Evolutionary conservation across 2,888 invertebrate species (phyloP).

Genomic region (Drosophila niveifrons): DNA sequence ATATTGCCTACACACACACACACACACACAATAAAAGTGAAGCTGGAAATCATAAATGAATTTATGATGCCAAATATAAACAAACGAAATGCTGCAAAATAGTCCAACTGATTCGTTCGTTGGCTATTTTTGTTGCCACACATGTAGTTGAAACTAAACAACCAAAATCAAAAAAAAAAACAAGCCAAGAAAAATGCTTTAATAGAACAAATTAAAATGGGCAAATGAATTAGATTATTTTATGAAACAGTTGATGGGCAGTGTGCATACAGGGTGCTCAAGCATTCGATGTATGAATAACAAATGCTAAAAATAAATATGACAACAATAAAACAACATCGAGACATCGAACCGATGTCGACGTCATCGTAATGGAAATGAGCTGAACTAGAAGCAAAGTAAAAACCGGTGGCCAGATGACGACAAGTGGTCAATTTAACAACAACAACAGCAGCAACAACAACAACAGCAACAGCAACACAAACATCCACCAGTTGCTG

Average conservation of each 20-base stretch:
- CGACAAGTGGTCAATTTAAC: conserved; percentile 52
- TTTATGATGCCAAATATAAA: conserved; percentile 40
- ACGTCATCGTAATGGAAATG: conserved; percentile 55
- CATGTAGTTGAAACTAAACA: conserved; percentile 43
- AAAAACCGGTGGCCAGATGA: conserved; percentile 58
- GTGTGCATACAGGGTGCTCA: conserved; percentile 33
- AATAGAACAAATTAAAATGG: conserved; percentile 46
- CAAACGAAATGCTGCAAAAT: conserved; percentile 33
- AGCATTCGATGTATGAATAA: conserved; percentile 27
- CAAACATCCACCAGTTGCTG: conserved; percentile 14
- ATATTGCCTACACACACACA: too few relatives aligned
- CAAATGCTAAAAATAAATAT: conserved; percentile 65
- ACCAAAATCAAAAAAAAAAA: too few relatives aligned
- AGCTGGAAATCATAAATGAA: conserved; percentile 5
- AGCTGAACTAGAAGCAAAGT: conserved; percentile 21
- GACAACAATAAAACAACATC: conserved; percentile 57
- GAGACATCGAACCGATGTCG: conserved; percentile 1
- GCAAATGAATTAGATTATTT: conserved; percentile 46
- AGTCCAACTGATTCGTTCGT: not conserved
- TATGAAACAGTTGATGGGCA: conserved; percentile 47
- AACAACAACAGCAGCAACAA: not conserved
- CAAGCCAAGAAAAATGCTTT: conserved; percentile 33
- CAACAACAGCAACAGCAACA: not conserved
- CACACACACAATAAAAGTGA: too few relatives aligned
- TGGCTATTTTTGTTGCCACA: conserved; percentile 23